Base-by-base conservation (phyloP, 1,140 invertebrate species). In the Drosophila kohkoa region DNA sequence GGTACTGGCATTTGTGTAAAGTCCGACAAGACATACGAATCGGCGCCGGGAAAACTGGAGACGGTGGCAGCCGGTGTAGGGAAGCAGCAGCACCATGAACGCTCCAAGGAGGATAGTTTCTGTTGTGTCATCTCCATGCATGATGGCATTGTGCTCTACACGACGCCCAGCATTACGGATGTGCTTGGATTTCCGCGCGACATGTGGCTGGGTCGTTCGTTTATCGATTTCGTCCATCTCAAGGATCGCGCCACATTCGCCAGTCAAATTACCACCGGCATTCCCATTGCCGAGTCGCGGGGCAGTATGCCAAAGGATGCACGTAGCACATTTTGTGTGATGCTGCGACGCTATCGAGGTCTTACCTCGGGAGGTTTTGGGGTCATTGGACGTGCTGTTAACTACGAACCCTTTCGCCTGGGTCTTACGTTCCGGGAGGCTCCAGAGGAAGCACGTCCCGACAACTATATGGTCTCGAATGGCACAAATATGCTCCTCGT, bases 141-240 rank as follows among this genome's bases (percentile, higher is more conserved):
- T 38, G 96, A 97, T 78, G 97, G 97, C 13, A 93, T 96, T 1
- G 96, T 98, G 0, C 93, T 97, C 64, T 96, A 96, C 78, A 96
- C 96, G 28, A 96, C 97, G 2, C 91, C 95, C 7, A 95, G 94
- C 30, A 93, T 97, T 32, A 95, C 95, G 0, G 93, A 94, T 3
- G 93, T 95, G n/a, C 92, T 98, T 20, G 96, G 96, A 11, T 98
- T 96, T 88, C 95, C 96, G 0, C 95, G 96, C 76, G 96, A 98
- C 63, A 96, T 96, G 94, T 97, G 96, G 96, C 93, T 96, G n/a
- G 97, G 96, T 4, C 93, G 96, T 49, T 96, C 96, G 2, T 97
- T 98, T 80, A 96, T 97, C 58, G 96, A 98, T 82, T 98, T 97
- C 82, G 93, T 98, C 1, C 96, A 97, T 92, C 95, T 95, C 0